These are phyloP conservation scores for Pogonophryne albipinna DNA, from an alignment of 2,797 vertebrate genomes.

Conservation along the genomic window DNA sequence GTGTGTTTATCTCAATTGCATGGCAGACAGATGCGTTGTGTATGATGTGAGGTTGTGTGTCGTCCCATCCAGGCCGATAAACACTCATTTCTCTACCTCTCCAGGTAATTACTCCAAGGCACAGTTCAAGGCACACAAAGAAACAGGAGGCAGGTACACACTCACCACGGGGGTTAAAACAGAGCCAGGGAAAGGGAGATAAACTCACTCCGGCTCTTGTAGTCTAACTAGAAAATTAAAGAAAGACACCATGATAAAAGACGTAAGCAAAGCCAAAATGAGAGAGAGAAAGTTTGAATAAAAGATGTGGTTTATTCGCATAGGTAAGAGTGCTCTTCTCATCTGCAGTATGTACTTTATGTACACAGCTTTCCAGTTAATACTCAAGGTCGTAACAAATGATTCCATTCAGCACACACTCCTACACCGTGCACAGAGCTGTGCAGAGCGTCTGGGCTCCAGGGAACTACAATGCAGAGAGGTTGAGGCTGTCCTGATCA, in stretches of 20 bases:
- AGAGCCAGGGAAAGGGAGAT: constrained; percentile 46
- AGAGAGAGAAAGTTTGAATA: constrained; percentile 26
- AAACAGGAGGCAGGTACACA: constrained; percentile 62
- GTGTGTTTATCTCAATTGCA: constrained; percentile 34
- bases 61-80: constrained; percentile 59
- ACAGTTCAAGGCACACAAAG: constrained; percentile 67
- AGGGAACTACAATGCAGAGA: constrained; percentile 63
- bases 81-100: constrained; percentile 70
- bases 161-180: constrained; percentile 48
- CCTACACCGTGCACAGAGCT: constrained; percentile 19
- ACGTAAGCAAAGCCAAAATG: constrained; percentile 41
- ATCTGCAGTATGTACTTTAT: constrained; percentile 11
- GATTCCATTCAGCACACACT: constrained; percentile 30
- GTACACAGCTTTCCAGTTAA: constrained; percentile 23
- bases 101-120: constrained; percentile 77
- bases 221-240: constrained; percentile 64
- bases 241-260: constrained; percentile 49
- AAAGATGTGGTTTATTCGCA: constrained; percentile 35
- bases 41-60: constrained; percentile 22
- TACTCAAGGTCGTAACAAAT: constrained; percentile 26
- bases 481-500: constrained; percentile 68
- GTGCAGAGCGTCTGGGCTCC: constrained; percentile 42
- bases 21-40: constrained; percentile 39
- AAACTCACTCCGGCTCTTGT: constrained; percentile 58
- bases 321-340: background rate